Conservation (phyloP, 2,113 vertebrate species). For the Dasyornis broadbenti region DNA sequence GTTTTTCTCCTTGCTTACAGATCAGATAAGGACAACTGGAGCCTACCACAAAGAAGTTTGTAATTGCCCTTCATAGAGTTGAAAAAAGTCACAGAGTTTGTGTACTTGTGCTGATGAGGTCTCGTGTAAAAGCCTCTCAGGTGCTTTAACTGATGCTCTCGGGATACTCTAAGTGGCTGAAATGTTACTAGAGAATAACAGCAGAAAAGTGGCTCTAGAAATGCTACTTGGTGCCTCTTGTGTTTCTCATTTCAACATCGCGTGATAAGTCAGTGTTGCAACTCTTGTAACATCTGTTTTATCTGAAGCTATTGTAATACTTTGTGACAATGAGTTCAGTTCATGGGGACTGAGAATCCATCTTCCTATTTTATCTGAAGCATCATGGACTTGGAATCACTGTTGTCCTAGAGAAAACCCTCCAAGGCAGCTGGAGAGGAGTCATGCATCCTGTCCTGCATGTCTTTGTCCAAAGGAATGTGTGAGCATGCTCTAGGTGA, state of each 20-base stretch:
- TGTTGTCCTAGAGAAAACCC: neutral
- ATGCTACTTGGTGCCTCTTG: neutral
- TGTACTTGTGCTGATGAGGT: neutral
- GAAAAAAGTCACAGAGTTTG: neutral
- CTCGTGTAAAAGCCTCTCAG: neutral
- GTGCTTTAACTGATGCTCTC: neutral
- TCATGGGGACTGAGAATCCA: neutral
- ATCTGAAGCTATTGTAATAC: neutral
- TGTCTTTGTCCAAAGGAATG: neutral
- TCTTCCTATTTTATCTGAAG: neutral
- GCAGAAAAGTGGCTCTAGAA: neutral
- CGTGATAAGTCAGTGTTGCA: neutral
- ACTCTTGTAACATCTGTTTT: neutral
- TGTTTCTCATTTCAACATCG: neutral
- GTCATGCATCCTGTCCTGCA: neutral
- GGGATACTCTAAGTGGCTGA: neutral
- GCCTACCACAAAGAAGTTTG: neutral
- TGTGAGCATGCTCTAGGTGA: neutral
- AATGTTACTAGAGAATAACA: neutral
- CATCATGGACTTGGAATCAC: neutral
- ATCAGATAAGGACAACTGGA: neutral
- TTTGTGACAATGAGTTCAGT: neutral
- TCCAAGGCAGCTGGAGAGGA: neutral
- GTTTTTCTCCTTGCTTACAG: neutral
- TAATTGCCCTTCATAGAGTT: neutral